Evolutionary conservation across 2,797 vertebrate genomes (phyloP).

Genomic region (Aulostomus chinensis): DNA sequence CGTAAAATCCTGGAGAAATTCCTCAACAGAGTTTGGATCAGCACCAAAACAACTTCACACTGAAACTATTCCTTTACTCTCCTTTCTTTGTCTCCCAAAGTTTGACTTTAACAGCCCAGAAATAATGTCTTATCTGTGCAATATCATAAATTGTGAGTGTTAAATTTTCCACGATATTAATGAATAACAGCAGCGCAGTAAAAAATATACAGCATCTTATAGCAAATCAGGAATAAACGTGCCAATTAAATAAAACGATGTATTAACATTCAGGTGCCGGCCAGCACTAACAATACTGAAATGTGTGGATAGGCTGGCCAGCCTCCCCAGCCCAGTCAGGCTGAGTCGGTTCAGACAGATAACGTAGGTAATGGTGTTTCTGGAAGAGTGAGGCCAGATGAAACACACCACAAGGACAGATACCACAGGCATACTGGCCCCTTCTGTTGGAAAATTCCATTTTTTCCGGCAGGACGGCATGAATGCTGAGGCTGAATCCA

Average conservation of each 20-base stretch:
- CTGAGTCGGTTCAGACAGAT: slow-evolving; percentile 83
- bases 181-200: not conserved
- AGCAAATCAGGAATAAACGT: slow-evolving; percentile 28
- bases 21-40: slow-evolving; percentile 80
- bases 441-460: slow-evolving; percentile 92
- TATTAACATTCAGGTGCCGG: slow-evolving; percentile 17
- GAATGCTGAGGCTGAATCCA: slow-evolving; percentile 91
- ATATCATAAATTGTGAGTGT: not conserved
- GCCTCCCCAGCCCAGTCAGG: slow-evolving; percentile 81
- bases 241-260: slow-evolving; percentile 29
- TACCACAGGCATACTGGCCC: slow-evolving; percentile 88
- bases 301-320: slow-evolving; percentile 56
- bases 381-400: slow-evolving; percentile 93
- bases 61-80: slow-evolving; percentile 60
- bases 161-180: not conserved
- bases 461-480: slow-evolving; percentile 92
- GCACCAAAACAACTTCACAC: slow-evolving; percentile 67
- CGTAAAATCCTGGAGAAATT: slow-evolving; percentile 80
- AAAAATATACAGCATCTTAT: slow-evolving; percentile 13
- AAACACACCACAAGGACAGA: slow-evolving; percentile 86
- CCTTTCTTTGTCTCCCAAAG: slow-evolving; percentile 40
- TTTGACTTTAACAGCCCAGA: slow-evolving; percentile 29
- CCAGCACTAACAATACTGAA: slow-evolving; percentile 20
- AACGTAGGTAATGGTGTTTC: slow-evolving; percentile 91
- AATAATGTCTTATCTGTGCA: too few species aligned